These are phyloP conservation scores for Stenopsyche tienmushanensis DNA, from an alignment of 1,140 invertebrate genomes.

Conservation along the genomic window DNA sequence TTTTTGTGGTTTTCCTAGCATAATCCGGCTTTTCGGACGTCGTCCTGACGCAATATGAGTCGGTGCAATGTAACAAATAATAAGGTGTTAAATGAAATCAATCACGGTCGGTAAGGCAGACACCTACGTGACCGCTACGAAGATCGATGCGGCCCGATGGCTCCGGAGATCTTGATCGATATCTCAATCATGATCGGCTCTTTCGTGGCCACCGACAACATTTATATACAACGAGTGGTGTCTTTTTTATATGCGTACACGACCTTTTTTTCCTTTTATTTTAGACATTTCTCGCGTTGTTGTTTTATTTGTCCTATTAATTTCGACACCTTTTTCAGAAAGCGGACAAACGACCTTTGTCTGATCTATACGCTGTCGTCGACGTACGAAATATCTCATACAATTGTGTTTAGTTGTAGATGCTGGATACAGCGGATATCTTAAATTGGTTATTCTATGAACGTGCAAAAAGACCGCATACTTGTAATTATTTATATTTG, in stretches of 20 bases:
- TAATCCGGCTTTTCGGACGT: too few species aligned
- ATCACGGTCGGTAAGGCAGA: constrained; percentile 3
- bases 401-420: too few species aligned
- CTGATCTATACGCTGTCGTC: neutral
- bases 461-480: too few species aligned
- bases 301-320: constrained; percentile 22
- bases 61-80: too few species aligned
- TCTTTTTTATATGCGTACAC: constrained; percentile 5
- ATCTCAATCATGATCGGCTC: constrained; percentile 26
- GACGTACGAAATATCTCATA: too few species aligned
- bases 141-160: constrained; percentile 13
- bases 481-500: too few species aligned
- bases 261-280: too few species aligned
- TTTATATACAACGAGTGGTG: constrained; percentile 4
- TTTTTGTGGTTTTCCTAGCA: too few species aligned
- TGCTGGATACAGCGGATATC: too few species aligned
- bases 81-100: too few species aligned
- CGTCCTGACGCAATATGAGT: too few species aligned
- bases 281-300: neutral
- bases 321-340: constrained; percentile 9
- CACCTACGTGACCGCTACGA: neutral
- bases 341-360: constrained; percentile 5
- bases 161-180: constrained; percentile 21
- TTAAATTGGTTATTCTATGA: too few species aligned
- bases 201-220: constrained; percentile 25